These are phyloP conservation scores for Crioceris asparagi DNA, from an alignment of 2,888 invertebrate genomes.

Conservation along the genomic window DNA sequence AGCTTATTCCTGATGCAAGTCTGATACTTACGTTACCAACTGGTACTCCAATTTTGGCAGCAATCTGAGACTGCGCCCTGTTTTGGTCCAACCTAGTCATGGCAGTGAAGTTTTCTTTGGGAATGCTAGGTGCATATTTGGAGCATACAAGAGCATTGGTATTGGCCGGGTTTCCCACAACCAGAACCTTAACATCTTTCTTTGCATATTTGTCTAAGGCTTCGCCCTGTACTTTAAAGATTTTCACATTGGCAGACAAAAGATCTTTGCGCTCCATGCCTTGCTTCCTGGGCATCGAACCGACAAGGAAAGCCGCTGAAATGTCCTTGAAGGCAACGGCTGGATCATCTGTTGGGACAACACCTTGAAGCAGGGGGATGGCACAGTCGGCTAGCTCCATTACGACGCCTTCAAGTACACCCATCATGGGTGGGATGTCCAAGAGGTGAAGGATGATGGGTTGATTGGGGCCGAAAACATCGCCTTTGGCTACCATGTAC, in stretches of 20 bases:
- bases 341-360: constrained; percentile 80
- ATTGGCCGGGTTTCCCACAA: constrained; percentile 99
- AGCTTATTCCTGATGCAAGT: too few species aligned
- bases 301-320: constrained; percentile 92
- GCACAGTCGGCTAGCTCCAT: constrained; percentile 97
- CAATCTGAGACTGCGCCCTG: constrained; percentile 84
- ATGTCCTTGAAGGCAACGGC: constrained; percentile 91
- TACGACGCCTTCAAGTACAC: constrained; percentile 92
- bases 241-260: constrained; percentile 92
- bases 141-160: constrained; percentile 95
- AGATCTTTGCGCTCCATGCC: constrained; percentile 98
- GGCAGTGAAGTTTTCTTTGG: constrained; percentile 91
- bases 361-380: constrained; percentile 72
- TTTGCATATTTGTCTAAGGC: constrained; percentile 63
- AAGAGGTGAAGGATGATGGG: constrained; percentile 79
- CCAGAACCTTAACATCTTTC: constrained; percentile 69
- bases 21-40: constrained; percentile 54
- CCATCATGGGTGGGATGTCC: constrained; percentile 94
- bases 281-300: constrained; percentile 93
- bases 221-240: constrained; percentile 94
- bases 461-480: constrained; percentile 86
- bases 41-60: constrained; percentile 55
- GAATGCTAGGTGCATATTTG: constrained; percentile 92
- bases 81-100: constrained; percentile 99
- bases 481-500: constrained; percentile 89